Evolutionary conservation across 2,888 invertebrate species (phyloP).

Genomic region (Hedychridium roseum): DNA sequence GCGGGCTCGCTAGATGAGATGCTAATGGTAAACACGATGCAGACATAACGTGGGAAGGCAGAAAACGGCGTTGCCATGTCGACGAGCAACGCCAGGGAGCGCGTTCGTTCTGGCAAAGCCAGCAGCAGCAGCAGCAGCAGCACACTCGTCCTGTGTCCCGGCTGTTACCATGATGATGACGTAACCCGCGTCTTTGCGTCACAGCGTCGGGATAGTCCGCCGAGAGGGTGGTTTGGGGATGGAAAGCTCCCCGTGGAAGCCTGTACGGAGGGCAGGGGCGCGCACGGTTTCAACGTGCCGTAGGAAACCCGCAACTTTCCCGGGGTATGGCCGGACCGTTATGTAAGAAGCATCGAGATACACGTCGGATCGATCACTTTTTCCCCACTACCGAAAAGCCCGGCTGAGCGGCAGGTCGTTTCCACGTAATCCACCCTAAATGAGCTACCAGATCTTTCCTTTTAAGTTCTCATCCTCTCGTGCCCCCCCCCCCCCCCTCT

Average conservation of each 20-base stretch:
- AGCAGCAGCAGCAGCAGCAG: too few species aligned
- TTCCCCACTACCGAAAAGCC: conserved; percentile 17
- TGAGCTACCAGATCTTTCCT: too few species aligned
- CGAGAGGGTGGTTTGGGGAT: too few species aligned
- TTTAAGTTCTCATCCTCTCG: too few species aligned
- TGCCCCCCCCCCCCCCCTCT: too few species aligned
- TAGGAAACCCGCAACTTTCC: too few species aligned
- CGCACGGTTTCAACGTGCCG: too few species aligned
- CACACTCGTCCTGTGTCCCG: conserved; percentile 30
- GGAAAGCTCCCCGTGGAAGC: too few species aligned
- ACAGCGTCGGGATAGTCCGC: conserved; percentile 26
- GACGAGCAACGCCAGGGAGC: conserved; percentile 41
- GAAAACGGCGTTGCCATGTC: conserved; percentile 55
- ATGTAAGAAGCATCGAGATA: conserved; percentile 35
- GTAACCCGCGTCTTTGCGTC: conserved; percentile 59
- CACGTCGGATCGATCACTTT: conserved; percentile 29
- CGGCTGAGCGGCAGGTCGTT: too few species aligned
- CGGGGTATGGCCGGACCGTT: conserved; percentile 33
- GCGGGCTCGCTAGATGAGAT: conserved; percentile 27
- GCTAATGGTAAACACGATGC: conserved; percentile 38
- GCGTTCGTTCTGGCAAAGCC: too few species aligned
- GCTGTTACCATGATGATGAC: conserved; percentile 53
- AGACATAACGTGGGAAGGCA: conserved; percentile 22
- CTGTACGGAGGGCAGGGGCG: too few species aligned
- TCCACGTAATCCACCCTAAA: too few species aligned